These are phyloP conservation scores for Hylaea fasciaria DNA, from an alignment of 2,888 invertebrate species.

Conservation along the genomic window DNA sequence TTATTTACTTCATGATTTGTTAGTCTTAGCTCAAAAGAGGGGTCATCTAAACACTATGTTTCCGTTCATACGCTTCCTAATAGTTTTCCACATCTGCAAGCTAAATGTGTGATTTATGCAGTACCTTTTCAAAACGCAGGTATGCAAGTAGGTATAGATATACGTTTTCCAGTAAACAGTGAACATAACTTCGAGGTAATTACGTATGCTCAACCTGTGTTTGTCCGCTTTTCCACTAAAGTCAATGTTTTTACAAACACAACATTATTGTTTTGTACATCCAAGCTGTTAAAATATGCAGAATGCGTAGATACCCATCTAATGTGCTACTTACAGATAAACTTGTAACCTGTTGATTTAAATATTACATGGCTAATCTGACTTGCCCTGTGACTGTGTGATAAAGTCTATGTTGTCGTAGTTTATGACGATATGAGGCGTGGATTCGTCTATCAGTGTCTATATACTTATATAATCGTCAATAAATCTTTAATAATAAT, in stretches of 20 bases:
- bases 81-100: too few relatives aligned
- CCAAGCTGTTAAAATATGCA: constrained; percentile 31
- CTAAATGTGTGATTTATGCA: not conserved
- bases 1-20: not conserved
- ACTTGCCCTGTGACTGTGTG: constrained; percentile 29
- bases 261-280: constrained; percentile 27
- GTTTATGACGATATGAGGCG: constrained; percentile 37
- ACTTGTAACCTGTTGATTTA: constrained; percentile 31
- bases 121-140: constrained; percentile 17
- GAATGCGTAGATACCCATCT: constrained; percentile 13
- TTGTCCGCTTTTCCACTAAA: constrained; percentile 38
- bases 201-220: constrained; percentile 33
- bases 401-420: constrained; percentile 40
- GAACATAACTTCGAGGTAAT: constrained; percentile 21
- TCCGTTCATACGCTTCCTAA: too few relatives aligned
- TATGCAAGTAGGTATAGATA: too few relatives aligned
- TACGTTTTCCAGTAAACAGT: constrained; percentile 28
- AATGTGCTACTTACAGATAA: constrained; percentile 15
- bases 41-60: too few relatives aligned
- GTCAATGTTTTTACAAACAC: constrained; percentile 34
- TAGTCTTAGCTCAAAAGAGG: too few relatives aligned
- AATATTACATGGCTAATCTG: constrained; percentile 30
- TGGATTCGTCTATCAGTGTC: constrained; percentile 30
- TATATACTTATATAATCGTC: constrained; percentile 18
- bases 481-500: constrained; percentile 29